A percentile compares a stretch with the other conserved stretches of the same genome.
Evolutionary conservation across 2,113 vertebrate species (phyloP).

Genomic region (Nothobranchius kuhntae): DNA sequence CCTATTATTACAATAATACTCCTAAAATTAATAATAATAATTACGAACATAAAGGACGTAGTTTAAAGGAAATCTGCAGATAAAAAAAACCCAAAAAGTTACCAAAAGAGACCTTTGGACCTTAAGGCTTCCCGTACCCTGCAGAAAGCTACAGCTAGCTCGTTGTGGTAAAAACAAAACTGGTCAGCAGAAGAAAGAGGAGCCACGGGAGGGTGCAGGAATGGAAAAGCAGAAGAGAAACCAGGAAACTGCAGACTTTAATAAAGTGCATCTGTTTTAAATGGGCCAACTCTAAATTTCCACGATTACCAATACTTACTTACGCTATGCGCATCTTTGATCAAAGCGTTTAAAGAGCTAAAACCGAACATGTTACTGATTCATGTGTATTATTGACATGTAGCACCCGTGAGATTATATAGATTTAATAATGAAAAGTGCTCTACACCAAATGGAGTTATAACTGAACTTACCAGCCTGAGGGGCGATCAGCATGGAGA

Average conservation of each 20-base stretch:
- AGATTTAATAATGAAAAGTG: too few relatives aligned
- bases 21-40: too few relatives aligned
- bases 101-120: background rate
- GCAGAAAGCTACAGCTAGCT: too few relatives aligned
- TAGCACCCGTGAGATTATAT: too few relatives aligned
- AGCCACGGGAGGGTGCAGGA: background rate
- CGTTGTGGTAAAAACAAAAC: background rate
- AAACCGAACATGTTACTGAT: too few relatives aligned
- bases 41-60: too few relatives aligned
- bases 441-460: too few relatives aligned
- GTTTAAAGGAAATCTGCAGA: too few relatives aligned
- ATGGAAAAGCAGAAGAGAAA: background rate
- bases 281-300: background rate
- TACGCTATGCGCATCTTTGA: constrained; percentile 16
- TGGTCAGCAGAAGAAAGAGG: background rate
- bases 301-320: background rate
- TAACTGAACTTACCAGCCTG: constrained; percentile 21
- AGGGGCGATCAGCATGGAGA: background rate
- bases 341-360: background rate
- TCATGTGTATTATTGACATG: too few relatives aligned
- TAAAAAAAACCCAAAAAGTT: too few relatives aligned
- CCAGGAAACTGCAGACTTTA: background rate
- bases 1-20: too few relatives aligned
- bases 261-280: background rate
- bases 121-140: background rate